These are phyloP conservation scores for Orgyia antiqua DNA, from an alignment of 2,888 invertebrate species.

Conservation along the genomic window DNA sequence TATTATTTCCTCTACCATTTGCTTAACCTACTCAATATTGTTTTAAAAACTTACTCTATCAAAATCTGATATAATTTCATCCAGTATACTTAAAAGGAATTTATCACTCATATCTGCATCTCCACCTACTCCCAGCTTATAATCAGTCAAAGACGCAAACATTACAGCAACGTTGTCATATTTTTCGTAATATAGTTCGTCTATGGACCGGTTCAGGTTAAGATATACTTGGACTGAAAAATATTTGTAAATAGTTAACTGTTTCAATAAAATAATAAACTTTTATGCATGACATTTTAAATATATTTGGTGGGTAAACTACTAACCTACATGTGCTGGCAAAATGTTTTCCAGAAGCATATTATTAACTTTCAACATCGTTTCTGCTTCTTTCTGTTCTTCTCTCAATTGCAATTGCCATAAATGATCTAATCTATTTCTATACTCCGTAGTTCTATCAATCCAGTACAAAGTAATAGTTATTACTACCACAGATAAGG, in stretches of 20 bases:
- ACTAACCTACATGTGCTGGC: slow-evolving; percentile 92
- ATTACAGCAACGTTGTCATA: slow-evolving; percentile 95
- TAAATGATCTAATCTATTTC: slow-evolving; percentile 90
- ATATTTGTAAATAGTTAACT: no score
- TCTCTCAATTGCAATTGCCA: slow-evolving; percentile 82
- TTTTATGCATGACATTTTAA: no score
- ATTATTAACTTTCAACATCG: slow-evolving; percentile 92
- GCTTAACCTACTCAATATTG: no score
- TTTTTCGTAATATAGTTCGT: slow-evolving; percentile 91
- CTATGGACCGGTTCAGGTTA: slow-evolving; percentile 82
- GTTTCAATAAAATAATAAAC: no score
- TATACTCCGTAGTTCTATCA: slow-evolving; percentile 93
- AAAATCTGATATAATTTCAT: slow-evolving; percentile 95
- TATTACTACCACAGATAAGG: slow-evolving; percentile 84
- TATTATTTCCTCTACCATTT: no score
- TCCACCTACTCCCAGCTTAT: slow-evolving; percentile 81
- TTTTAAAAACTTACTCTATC: slow-evolving; percentile 82
- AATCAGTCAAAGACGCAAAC: slow-evolving; percentile 96
- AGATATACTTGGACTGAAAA: slow-evolving; percentile 86
- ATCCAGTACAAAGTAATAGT: slow-evolving; percentile 88
- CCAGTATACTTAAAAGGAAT: slow-evolving; percentile 85
- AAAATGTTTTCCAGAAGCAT: slow-evolving; percentile 94
- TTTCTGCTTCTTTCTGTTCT: slow-evolving; percentile 91
- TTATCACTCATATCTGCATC: slow-evolving; percentile 82
- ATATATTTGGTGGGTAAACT: no score